phyloP scores from a whole-genome alignment of 2,113 vertebrate genomes.

The Callocephalon fimbriatum region DNA sequence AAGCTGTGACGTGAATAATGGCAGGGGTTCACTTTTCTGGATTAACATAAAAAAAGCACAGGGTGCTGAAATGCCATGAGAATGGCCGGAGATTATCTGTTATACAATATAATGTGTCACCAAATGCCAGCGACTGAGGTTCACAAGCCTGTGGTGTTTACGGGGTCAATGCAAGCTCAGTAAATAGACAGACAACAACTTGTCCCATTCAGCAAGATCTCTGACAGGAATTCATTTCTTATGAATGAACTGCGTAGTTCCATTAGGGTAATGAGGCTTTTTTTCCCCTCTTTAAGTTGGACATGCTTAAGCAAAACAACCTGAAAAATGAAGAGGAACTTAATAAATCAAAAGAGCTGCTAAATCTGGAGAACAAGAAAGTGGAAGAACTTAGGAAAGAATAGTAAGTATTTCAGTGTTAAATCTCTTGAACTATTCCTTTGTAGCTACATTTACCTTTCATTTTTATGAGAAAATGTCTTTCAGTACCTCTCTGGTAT shows the following conservation, averaged over 20 bases:
- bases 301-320: slow-evolving; percentile 85
- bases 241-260: background rate
- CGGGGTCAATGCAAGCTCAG: background rate
- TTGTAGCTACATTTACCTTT: background rate
- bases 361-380: slow-evolving; percentile 82
- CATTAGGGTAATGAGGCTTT: background rate
- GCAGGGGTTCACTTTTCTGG: slow-evolving; percentile 2
- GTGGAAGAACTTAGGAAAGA: slow-evolving; percentile 86
- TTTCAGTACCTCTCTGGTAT: background rate
- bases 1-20: background rate
- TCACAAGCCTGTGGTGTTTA: background rate
- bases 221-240: background rate
- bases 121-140: background rate
- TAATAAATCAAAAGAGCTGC: slow-evolving; percentile 84
- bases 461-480: background rate
- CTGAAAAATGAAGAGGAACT: slow-evolving; percentile 85
- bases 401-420: slow-evolving; percentile 82
- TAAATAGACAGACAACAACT: background rate
- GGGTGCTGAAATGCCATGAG: slow-evolving; percentile 13
- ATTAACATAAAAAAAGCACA: slow-evolving; percentile 9
- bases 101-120: slow-evolving; percentile 45
- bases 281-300: slow-evolving; percentile 78
- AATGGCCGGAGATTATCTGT: slow-evolving; percentile 64
- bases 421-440: background rate
- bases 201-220: background rate